Percentiles rank a stretch among this genome's conserved stretches.
Conservation (phyloP, 2,888 invertebrate genomes). For the Encarsia formosa region DNA sequence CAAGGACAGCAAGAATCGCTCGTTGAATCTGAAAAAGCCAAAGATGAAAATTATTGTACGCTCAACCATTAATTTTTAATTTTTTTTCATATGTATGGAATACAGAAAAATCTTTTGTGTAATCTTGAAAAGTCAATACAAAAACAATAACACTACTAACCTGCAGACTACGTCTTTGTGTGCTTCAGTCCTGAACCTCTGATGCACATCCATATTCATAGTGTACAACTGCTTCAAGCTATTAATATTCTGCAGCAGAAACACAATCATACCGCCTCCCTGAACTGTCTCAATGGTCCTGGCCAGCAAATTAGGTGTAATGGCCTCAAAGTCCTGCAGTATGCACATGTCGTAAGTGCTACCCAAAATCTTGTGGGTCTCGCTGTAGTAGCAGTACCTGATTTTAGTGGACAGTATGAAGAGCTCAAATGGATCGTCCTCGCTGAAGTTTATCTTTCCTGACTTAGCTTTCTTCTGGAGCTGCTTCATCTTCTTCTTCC, state of each 20-base stretch:
- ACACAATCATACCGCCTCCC: constrained; percentile 89
- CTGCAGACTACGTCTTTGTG: constrained; percentile 85
- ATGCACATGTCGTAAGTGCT: constrained; percentile 96
- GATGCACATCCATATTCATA: constrained; percentile 98
- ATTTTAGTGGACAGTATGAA: constrained; percentile 95
- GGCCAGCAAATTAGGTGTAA: constrained; percentile 95
- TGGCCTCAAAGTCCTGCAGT: constrained; percentile 94
- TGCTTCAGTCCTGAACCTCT: constrained; percentile 90
- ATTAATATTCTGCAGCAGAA: constrained; percentile 78
- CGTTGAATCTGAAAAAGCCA: constrained; percentile 98
- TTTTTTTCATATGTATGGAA: too few relatives aligned
- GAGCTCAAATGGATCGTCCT: constrained; percentile 94
- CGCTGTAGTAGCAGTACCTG: constrained; percentile 94
- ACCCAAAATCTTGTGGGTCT: constrained; percentile 96
- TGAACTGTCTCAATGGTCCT: constrained; percentile 97
- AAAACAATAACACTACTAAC: too few relatives aligned
- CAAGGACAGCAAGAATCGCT: constrained; percentile 88
- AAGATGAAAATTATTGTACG: too few relatives aligned
- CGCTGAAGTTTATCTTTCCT: constrained; percentile 83
- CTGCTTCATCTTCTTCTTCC: constrained; percentile 86
- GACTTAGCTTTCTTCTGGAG: constrained; percentile 79
- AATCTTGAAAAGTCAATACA: too few relatives aligned
- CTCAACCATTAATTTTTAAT: too few relatives aligned
- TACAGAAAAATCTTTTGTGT: too few relatives aligned
- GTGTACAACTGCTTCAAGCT: constrained; percentile 93